phyloP scores from a whole-genome alignment of 2,797 vertebrate species.

The Coccyzus lansbergi region DNA sequence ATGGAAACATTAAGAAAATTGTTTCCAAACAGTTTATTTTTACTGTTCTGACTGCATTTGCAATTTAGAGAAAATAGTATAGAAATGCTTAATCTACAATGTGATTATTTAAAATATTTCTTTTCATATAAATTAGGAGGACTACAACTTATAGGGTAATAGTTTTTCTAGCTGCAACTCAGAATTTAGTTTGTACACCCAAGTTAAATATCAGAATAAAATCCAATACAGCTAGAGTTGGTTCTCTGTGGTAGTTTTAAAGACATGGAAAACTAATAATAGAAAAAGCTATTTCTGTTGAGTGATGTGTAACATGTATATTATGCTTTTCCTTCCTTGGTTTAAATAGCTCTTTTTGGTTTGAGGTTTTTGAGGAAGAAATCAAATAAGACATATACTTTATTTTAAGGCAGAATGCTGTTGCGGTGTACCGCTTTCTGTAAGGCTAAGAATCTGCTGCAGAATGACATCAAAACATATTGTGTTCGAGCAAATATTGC shows the following conservation, averaged over 20 bases:
- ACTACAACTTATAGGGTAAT: background rate
- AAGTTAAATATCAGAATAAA: constrained; percentile 8
- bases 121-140: background rate
- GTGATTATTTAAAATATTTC: background rate
- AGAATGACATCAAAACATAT: background rate
- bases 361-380: constrained; percentile 74
- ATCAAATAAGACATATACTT: constrained; percentile 67
- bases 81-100: background rate
- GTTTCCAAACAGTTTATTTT: background rate
- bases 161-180: constrained; percentile 17
- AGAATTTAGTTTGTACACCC: background rate
- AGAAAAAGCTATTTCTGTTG: constrained; percentile 67
- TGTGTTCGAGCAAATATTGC: background rate
- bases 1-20: background rate
- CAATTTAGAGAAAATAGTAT: background rate
- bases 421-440: constrained; percentile 70
- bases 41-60: background rate
- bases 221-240: constrained; percentile 12
- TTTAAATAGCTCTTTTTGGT: constrained; percentile 73
- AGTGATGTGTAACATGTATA: constrained; percentile 61
- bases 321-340: constrained; percentile 69
- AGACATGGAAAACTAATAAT: constrained; percentile 67
- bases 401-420: constrained; percentile 71
- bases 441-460: constrained; percentile 51
- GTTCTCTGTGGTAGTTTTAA: constrained; percentile 54